These are phyloP conservation scores for Kryptolebias ocellatus DNA, from an alignment of 2,797 vertebrate genomes.

Conservation along the genomic window DNA sequence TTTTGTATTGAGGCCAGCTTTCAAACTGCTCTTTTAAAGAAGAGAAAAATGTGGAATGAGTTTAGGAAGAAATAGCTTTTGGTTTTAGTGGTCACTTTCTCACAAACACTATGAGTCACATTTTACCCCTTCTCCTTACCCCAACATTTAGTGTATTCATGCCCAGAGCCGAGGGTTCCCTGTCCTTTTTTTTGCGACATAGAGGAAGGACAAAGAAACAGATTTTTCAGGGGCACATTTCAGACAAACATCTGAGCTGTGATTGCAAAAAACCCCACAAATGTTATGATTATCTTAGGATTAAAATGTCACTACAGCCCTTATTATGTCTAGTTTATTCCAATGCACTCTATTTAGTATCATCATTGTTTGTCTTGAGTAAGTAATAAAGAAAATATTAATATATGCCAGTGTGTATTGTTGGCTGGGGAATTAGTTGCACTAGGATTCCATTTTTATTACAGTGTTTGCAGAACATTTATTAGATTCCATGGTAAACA, in stretches of 20 bases:
- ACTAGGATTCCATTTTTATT: too few relatives aligned
- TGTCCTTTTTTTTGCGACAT: background rate
- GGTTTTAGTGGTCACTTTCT: constrained; percentile 14
- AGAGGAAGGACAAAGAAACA: background rate
- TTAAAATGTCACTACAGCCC: too few relatives aligned
- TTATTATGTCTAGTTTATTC: too few relatives aligned
- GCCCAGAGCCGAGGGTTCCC: background rate
- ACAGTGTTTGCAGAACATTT: background rate
- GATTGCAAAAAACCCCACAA: background rate
- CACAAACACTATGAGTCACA: background rate
- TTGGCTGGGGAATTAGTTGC: too few relatives aligned
- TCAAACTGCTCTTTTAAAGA: background rate
- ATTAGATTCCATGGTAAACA: constrained; percentile 6
- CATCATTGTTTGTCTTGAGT: too few relatives aligned
- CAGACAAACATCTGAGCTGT: background rate
- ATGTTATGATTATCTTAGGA: too few relatives aligned
- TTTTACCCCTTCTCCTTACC: too few relatives aligned
- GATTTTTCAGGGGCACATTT: background rate
- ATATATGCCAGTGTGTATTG: too few relatives aligned
- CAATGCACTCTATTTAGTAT: too few relatives aligned
- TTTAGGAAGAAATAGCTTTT: constrained; percentile 11
- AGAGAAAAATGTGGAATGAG: constrained; percentile 3
- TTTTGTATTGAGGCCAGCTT: background rate
- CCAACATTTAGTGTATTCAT: background rate
- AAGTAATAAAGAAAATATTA: too few relatives aligned